Conservation (phyloP, 2,797 vertebrate genomes). For the Channallabes apus region DNA sequence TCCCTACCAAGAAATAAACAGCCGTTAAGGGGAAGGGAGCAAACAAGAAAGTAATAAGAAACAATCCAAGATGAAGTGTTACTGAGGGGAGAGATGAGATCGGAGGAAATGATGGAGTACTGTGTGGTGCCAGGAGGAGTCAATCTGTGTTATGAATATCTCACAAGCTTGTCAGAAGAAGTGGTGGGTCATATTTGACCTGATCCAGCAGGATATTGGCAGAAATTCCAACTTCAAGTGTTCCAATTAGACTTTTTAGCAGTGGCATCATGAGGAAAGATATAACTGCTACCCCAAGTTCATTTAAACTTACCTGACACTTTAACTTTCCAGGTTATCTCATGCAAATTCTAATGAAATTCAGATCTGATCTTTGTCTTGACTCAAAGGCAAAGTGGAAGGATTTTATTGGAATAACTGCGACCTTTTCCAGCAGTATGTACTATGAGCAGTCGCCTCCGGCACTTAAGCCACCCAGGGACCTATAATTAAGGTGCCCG, state of each 20-base stretch:
- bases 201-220: not conserved
- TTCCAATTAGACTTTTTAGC: not conserved
- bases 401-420: not conserved
- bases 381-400: not conserved
- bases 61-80: conserved; percentile 9
- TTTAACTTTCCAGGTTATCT: not conserved
- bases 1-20: conserved; percentile 32
- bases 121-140: not conserved
- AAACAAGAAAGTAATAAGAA: conserved; percentile 8
- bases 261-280: not conserved
- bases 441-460: not conserved
- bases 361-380: not conserved
- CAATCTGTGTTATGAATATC: too few species aligned
- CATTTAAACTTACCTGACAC: not conserved
- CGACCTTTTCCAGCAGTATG: not conserved
- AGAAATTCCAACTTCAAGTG: not conserved
- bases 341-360: not conserved
- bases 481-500: not conserved
- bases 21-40: conserved; percentile 1
- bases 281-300: too few species aligned
- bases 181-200: not conserved
- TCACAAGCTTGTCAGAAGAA: not conserved
- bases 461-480: not conserved
- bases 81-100: not conserved
- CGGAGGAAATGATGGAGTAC: not conserved